A percentile compares a stretch with the other conserved stretches of the same genome.
These are phyloP conservation scores for Gallirallus australis DNA, from an alignment of 2,797 vertebrate genomes.

Conservation along the genomic window DNA sequence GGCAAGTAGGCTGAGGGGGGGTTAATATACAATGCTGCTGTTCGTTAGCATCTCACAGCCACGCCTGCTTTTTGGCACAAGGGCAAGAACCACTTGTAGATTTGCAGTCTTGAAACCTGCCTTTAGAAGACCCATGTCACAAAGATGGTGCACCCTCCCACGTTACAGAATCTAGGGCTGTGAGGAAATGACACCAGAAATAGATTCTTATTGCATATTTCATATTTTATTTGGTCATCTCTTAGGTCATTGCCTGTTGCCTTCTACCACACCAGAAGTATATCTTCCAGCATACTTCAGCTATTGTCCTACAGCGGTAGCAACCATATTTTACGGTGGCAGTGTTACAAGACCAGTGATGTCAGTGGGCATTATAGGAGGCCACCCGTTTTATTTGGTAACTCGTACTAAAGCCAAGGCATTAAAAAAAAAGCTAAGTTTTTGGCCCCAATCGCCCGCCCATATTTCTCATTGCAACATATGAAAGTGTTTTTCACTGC, in stretches of 20 bases:
- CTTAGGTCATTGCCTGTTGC: background rate
- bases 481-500: background rate
- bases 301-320: background rate
- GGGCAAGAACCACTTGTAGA: background rate
- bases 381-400: background rate
- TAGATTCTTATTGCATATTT: background rate
- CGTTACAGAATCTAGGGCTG: background rate
- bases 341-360: background rate
- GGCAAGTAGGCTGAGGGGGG: background rate
- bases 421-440: background rate
- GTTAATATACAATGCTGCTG: accelerated
- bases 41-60: background rate
- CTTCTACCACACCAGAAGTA: background rate
- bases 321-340: background rate
- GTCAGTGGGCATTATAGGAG: conserved; percentile 16
- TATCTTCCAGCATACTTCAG: background rate
- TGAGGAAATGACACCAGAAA: background rate
- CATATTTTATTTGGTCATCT: background rate
- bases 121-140: accelerated
- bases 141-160: accelerated
- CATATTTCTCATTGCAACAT: background rate
- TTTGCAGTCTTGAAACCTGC: background rate
- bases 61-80: background rate
- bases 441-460: background rate
- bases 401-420: background rate